These are phyloP conservation scores for Spicauda simplicius DNA, from an alignment of 2,888 invertebrate genomes.

Conservation along the genomic window DNA sequence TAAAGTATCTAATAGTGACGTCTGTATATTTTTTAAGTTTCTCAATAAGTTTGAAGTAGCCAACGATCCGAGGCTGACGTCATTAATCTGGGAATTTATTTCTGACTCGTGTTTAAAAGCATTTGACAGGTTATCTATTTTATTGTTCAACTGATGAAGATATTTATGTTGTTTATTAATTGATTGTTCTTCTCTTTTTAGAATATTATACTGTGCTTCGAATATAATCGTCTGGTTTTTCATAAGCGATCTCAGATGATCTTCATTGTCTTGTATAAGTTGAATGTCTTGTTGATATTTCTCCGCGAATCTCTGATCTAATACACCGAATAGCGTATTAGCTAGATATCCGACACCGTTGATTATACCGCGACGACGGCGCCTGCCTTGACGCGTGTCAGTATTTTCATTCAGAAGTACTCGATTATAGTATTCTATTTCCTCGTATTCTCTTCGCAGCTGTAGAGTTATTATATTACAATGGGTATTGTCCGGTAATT, in stretches of 20 bases:
- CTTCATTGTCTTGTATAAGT: too few relatives aligned
- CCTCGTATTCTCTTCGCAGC: too few relatives aligned
- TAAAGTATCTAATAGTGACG: conserved; percentile 5
- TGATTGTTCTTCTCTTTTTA: conserved; percentile 19
- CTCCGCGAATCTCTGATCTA: conserved; percentile 42
- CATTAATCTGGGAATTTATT: conserved; percentile 2
- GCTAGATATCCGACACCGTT: conserved; percentile 38
- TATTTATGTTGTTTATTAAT: conserved; percentile 22
- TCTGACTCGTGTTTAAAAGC: conserved; percentile 13
- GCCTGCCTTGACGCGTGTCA: background rate
- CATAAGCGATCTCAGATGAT: conserved; percentile 12
- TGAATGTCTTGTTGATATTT: conserved; percentile 37
- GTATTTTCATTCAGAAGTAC: conserved; percentile 37
- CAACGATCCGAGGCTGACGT: background rate
- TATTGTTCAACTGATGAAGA: conserved; percentile 8
- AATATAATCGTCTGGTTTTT: conserved; percentile 28
- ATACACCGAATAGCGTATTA: conserved; percentile 41
- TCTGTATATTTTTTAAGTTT: conserved; percentile 5
- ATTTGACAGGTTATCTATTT: conserved; percentile 13
- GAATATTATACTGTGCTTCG: conserved; percentile 17
- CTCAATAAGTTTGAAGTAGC: too few relatives aligned
- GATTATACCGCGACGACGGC: conserved; percentile 32
- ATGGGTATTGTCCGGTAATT: too few relatives aligned
- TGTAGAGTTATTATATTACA: too few relatives aligned
- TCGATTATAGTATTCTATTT: conserved; percentile 30